Percentiles rank a stretch among this genome's conserved stretches.
These are phyloP conservation scores for Seriola aureovittata DNA, from an alignment of 2,113 vertebrate species.

Conservation along the genomic window DNA sequence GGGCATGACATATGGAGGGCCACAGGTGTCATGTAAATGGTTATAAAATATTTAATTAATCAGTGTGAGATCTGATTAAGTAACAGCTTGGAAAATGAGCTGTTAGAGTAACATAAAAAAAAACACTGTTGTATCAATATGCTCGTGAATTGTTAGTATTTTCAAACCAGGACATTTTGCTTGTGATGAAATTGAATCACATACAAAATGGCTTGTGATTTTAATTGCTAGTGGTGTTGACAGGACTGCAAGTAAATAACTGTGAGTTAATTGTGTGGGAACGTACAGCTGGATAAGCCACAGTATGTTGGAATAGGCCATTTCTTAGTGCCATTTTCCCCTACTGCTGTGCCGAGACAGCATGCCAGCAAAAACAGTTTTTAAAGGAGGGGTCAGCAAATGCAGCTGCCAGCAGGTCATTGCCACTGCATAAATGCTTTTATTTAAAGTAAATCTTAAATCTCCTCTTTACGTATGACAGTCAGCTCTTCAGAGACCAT, in stretches of 20 bases:
- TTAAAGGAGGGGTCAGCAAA: conserved; percentile 41
- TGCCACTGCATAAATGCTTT: conserved; percentile 17
- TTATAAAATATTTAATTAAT: background rate
- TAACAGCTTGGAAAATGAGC: background rate
- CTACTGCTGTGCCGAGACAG: conserved; percentile 23
- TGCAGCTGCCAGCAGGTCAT: conserved; percentile 41
- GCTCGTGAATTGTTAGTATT: conserved; percentile 5
- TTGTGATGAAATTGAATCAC: conserved; percentile 22
- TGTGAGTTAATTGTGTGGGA: conserved; percentile 38
- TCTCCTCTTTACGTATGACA: background rate
- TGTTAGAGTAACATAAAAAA: background rate
- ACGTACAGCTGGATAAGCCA: conserved; percentile 37
- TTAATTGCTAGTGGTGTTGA: conserved; percentile 22
- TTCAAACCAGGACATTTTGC: conserved; percentile 5
- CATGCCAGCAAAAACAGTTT: conserved; percentile 54
- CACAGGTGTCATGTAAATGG: conserved; percentile 2
- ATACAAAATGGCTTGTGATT: conserved; percentile 18
- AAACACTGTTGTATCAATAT: background rate
- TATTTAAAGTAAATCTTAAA: background rate
- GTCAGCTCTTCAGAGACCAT: background rate
- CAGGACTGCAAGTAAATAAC: conserved; percentile 18
- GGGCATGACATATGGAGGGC: background rate
- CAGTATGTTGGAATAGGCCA: conserved; percentile 24
- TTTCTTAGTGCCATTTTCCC: conserved; percentile 38
- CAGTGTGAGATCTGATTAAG: background rate